Base-by-base conservation (phyloP, 2,113 vertebrate species). In the Sitta europaea region DNA sequence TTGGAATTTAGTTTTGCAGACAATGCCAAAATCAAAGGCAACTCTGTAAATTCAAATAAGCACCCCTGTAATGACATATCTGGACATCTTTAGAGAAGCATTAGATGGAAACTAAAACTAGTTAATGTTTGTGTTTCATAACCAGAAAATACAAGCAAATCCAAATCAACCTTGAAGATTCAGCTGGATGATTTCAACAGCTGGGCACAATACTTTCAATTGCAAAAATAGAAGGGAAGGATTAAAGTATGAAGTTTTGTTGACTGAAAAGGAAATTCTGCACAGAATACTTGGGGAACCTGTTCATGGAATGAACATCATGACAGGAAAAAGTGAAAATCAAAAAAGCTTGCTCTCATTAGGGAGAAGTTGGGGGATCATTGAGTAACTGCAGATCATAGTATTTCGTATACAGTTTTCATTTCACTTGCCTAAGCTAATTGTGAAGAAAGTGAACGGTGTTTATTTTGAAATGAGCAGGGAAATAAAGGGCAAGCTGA, bases 21-120 rank as follows among this genome's bases (percentile, higher is more conserved):
- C 90, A 92, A 88, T 84, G 53, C 83, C 76, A 88, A 86, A 96
- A 92, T 94, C 72, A 95, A 90, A 95, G 81, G 43, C 47, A 88
- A 33, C 40, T 65, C 20, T 63, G 36, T 83, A 96, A 76, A 90
- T 80, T 90, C 72, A 95, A 28, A 57, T 87, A 78, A 91, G 42
- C 40, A 68, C 5, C 18, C 35, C 63, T 74, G 15, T 77, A 43
- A 90, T 88, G 43, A 66, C 63, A 14, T 77, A 57, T 77, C 42
- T 92, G 67, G 59, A 27, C 31, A 11, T 80, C 78, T 92, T 93
- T 83, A 65, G 81, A 92, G 65, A 63, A 47, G 23, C 36, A 36
- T 62, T 92, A 53, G 50, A 21, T 50, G 74, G 75, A 73, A 88
- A 67, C 43, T 76, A 66, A 67, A n/a, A 74, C 50, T 62, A 42